These are phyloP conservation scores for Serinus canaria DNA, from an alignment of 2,113 vertebrate species.

Conservation along the genomic window DNA sequence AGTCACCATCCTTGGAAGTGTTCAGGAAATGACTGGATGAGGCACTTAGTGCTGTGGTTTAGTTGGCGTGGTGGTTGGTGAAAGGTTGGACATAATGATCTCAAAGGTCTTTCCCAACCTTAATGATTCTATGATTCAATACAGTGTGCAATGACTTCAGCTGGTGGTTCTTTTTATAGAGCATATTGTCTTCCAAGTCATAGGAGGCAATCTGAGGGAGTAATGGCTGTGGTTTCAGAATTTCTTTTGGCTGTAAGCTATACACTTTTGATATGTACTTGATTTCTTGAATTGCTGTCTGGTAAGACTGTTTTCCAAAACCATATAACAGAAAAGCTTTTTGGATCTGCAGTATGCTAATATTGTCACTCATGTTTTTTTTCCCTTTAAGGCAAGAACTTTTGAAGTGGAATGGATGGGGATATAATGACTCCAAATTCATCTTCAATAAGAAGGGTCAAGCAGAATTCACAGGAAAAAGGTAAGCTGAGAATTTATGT, in stretches of 20 bases:
- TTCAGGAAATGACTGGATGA: neutral
- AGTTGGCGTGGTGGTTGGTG: neutral
- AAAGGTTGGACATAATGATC: neutral
- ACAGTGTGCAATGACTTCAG: neutral
- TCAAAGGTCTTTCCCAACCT: neutral
- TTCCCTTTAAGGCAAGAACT: constrained; percentile 86
- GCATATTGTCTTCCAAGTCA: neutral
- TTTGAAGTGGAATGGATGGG: constrained; percentile 99
- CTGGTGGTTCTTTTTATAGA: neutral
- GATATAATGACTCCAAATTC: constrained; percentile 94
- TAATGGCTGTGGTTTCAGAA: neutral
- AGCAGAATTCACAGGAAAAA: constrained; percentile 94
- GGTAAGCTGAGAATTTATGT: constrained; percentile 69
- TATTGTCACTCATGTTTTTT: neutral
- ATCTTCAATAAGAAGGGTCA: constrained; percentile 97
- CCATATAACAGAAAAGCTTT: neutral
- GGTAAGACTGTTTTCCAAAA: neutral
- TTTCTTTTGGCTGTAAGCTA: neutral
- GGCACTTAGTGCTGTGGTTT: neutral
- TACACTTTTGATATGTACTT: neutral
- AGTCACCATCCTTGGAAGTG: neutral
- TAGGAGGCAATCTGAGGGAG: neutral
- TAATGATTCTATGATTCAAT: neutral
- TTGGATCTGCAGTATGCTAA: neutral
- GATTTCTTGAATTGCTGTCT: neutral